These are phyloP conservation scores for Ancistrus triradiatus DNA, from an alignment of 2,113 vertebrate genomes.

Conservation along the genomic window DNA sequence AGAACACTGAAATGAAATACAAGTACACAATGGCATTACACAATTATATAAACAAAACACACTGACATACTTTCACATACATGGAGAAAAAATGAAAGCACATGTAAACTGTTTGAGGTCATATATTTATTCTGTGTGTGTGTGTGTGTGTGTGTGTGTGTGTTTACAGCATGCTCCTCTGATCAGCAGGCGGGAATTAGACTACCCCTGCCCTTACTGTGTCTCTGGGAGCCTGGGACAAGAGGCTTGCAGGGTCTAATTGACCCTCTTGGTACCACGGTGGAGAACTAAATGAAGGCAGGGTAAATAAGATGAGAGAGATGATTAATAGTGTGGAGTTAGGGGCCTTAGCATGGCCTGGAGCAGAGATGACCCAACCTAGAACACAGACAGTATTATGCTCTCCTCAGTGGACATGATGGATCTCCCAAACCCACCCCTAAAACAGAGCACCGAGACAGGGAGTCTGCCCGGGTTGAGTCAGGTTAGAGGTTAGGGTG, in stretches of 20 bases:
- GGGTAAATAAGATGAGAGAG: slow-evolving; percentile 80
- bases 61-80: neutral
- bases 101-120: slow-evolving; percentile 74
- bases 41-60: neutral
- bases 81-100: neutral
- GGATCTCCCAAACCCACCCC: slow-evolving; percentile 5
- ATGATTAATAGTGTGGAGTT: slow-evolving; percentile 85
- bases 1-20: neutral
- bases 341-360: slow-evolving; percentile 68
- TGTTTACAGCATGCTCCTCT: slow-evolving; percentile 30
- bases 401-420: neutral
- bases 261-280: slow-evolving; percentile 88
- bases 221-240: slow-evolving; percentile 51
- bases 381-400: slow-evolving; percentile 8
- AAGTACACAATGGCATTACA: neutral
- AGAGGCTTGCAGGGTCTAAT: slow-evolving; percentile 85
- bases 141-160: slow-evolving; percentile 33
- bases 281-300: slow-evolving; percentile 85
- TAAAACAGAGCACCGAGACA: neutral
- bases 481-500: slow-evolving; percentile 30
- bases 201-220: slow-evolving; percentile 59
- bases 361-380: slow-evolving; percentile 34
- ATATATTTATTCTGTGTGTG: no score
- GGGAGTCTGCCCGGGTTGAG: neutral
- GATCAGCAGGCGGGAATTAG: slow-evolving; percentile 42